Conservation (phyloP, 2,113 vertebrate species). For the Cricetomys ansorgei region DNA sequence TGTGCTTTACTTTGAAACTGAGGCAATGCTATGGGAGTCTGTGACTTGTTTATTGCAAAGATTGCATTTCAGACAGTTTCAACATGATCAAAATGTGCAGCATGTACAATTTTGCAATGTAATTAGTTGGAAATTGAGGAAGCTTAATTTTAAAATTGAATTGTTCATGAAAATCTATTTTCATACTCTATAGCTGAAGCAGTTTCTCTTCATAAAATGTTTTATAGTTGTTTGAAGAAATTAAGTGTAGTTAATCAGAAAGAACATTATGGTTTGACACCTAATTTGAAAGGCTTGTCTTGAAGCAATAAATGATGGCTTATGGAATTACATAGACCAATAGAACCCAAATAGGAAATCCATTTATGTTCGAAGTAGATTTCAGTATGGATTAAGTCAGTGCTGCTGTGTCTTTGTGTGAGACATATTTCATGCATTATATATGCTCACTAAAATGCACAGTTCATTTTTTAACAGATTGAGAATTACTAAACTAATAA, state of each 20-base stretch:
- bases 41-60: background rate
- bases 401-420: background rate
- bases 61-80: constrained; percentile 43
- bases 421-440: constrained; percentile 26
- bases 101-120: constrained; percentile 17
- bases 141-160: constrained; percentile 66
- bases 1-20: constrained; percentile 30
- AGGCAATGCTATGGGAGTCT: background rate
- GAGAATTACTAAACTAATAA: background rate
- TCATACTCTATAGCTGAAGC: constrained; percentile 53
- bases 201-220: constrained; percentile 68
- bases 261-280: constrained; percentile 54
- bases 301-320: constrained; percentile 26
- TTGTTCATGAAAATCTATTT: constrained; percentile 77
- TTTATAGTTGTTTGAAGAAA: constrained; percentile 70
- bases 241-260: constrained; percentile 65
- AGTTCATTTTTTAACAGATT: background rate
- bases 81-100: constrained; percentile 47
- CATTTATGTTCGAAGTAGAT: constrained; percentile 65
- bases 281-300: constrained; percentile 76
- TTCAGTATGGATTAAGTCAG: background rate
- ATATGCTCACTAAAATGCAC: background rate
- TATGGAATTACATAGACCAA: constrained; percentile 48
- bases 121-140: constrained; percentile 72
- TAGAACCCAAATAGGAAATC: constrained; percentile 51